Base-by-base conservation (phyloP, 2,888 invertebrate species). In the Clistopyga incitator region DNA sequence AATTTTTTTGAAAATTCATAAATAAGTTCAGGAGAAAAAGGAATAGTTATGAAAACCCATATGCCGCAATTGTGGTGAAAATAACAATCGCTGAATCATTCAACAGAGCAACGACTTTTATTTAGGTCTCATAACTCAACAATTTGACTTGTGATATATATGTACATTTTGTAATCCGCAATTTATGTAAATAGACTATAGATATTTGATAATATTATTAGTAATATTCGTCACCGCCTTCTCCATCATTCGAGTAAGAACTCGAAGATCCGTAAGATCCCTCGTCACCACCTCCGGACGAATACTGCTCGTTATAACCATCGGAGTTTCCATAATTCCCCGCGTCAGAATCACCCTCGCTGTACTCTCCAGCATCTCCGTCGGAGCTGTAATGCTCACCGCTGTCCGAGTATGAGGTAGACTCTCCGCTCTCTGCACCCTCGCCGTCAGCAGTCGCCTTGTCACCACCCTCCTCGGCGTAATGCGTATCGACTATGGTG, bases 401-500 rank as follows among this genome's bases (percentile, higher is more conserved):
- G 52, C 85, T 80, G 78, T 82, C 81, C 68, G 79, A 59, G 64
- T 78, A 80, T 38, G 81, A 79, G 18, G 86, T 81, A 29, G 88
- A 86, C 72, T 89, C 89, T 34, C 84, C 85, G 34, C 84, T 76
- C 13, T 78, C 87, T 25, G 84, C 88, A 11, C 81, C 87, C n/a
- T 82, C 85, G 47, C 76, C 80, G 61, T 75, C 85, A 8, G 82
- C 87, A 6, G 68, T 85, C 54, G 82, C 88, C 10, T 88, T 86
- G 81, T 88, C 90, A 25, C 84, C 88, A 3, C 86, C 89, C 11
- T 84, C 87, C 18, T 79, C 88, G 15, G 81, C 84, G 61, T 91
- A 91, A 74, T 90, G 90, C 52, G 87, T 84, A 77, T 90, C 90
- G 38, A 88, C 88, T 75, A 88, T 87, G 18, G 92, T 92, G 42